Conservation (phyloP, 2,888 invertebrate species). For the Thymelicus acteon region DNA sequence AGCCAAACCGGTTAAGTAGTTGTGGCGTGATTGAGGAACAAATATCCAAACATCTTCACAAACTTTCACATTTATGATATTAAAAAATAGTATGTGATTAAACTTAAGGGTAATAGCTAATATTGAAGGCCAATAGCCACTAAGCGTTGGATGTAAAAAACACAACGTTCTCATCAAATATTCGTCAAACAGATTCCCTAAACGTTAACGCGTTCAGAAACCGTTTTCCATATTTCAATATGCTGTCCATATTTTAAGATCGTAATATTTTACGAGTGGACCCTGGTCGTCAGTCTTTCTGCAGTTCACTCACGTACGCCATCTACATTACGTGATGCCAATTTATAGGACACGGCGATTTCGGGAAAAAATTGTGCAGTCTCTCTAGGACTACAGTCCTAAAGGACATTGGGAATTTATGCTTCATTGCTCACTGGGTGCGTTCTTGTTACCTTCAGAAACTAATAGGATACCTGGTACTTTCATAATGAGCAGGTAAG, state of each 20-base stretch:
- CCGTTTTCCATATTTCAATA: slow-evolving; percentile 44
- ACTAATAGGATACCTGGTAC: too few species aligned
- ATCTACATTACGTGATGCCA: slow-evolving; percentile 46
- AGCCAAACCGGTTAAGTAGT: too few species aligned
- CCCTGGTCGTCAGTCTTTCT: slow-evolving; percentile 42
- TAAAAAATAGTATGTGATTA: too few species aligned
- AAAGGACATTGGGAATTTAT: not conserved
- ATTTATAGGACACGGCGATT: slow-evolving; percentile 29
- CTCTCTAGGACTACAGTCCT: not conserved
- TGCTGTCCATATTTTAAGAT: slow-evolving; percentile 45
- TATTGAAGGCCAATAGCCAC: not conserved
- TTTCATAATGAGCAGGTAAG: too few species aligned
- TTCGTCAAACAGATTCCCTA: slow-evolving; percentile 14
- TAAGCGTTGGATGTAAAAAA: not conserved
- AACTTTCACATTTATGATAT: too few species aligned
- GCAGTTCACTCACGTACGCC: slow-evolving; percentile 43
- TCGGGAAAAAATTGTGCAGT: slow-evolving; percentile 21
- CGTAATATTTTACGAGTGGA: slow-evolving; percentile 52
- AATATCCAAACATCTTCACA: too few species aligned
- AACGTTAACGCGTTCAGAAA: slow-evolving; percentile 23
- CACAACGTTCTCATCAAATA: slow-evolving; percentile 3
- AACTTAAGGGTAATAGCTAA: too few species aligned
- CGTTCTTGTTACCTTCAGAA: not conserved
- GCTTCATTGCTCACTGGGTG: not conserved
- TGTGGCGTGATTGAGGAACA: too few species aligned